Base-by-base conservation (phyloP, 2,797 vertebrate genomes). In the Margarornis squamiger region DNA sequence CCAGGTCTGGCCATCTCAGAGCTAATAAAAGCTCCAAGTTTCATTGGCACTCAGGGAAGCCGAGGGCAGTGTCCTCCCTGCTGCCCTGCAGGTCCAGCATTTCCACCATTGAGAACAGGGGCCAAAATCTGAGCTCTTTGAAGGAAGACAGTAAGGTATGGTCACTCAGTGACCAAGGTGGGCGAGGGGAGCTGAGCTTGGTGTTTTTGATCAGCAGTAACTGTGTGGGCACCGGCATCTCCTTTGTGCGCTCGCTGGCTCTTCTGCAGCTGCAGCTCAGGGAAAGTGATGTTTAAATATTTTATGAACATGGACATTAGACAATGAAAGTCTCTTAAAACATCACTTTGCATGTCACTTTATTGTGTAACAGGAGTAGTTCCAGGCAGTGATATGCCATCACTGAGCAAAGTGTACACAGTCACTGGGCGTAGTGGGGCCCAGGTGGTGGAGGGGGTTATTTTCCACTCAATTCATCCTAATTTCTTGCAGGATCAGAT, bases 31-130 rank as follows among this genome's bases (percentile, higher is more conserved):
- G 49, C 84, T 41, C 49, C 32, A 12, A 43, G 36, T 43, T 30
- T 15, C 34, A 4, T 26, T 34, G 1, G 9, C 0, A 0, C 48
- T 19, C 3, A 5, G 61, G 72, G 45, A 30, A 63, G 17, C 48
- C 1, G 0, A 12, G 36, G 29, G 49, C 24, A 2, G 8, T 0
- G 12, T 27, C 39, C 32, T 76, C 7, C 1, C 20, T 14, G 20
- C 32, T 57, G 46, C 57, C 74, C 49, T 24, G 39, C 66, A 45
- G 24, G 36, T n/a, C 38, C 79, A 49, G 0, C 1, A 5, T 4
- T 12, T 14, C 49, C 43, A 5, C 32, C 49, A 1, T 2, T 3
- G 24, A 5, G 30, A 66, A 1, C 15, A 13, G 26, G 34, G 66
- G 21, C 49, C 59, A 38, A 10, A 8, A 9, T 0, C 0, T 0